These are phyloP conservation scores for Selene dorsalis DNA, from an alignment of 2,797 vertebrate genomes.

Conservation along the genomic window DNA sequence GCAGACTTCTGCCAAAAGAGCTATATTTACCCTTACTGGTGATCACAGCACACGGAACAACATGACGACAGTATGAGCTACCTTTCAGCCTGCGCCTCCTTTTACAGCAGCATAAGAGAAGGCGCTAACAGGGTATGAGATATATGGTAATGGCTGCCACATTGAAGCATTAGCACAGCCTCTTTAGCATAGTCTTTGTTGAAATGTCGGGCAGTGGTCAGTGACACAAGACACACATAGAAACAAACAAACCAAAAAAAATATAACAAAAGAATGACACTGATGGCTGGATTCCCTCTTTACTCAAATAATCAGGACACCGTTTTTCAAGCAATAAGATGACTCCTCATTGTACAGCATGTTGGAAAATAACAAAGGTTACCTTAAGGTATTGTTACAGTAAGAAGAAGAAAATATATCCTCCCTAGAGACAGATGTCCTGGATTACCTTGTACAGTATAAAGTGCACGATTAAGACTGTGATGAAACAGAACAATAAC, in stretches of 20 bases:
- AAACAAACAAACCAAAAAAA: slow-evolving; percentile 1
- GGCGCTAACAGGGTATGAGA: slow-evolving; percentile 50
- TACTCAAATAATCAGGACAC: slow-evolving; percentile 6
- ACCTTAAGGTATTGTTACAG: slow-evolving; percentile 3
- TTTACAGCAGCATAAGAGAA: slow-evolving; percentile 31
- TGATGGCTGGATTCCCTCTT: background rate
- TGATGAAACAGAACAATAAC: slow-evolving; percentile 40
- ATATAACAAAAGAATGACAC: background rate
- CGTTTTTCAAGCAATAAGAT: slow-evolving; percentile 6
- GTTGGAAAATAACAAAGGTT: slow-evolving; percentile 13
- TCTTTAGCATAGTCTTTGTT: slow-evolving; percentile 60
- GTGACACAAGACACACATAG: slow-evolving; percentile 6
- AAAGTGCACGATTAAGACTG: slow-evolving; percentile 33
- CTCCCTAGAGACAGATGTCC: slow-evolving; percentile 34
- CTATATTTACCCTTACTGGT: slow-evolving; percentile 75
- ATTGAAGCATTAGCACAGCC: slow-evolving; percentile 50
- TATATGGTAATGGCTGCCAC: slow-evolving; percentile 61
- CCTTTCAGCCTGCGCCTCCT: slow-evolving; percentile 47
- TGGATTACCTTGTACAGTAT: slow-evolving; percentile 6
- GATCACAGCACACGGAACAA: slow-evolving; percentile 69
- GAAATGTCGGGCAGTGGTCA: slow-evolving; percentile 34
- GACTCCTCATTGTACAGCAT: slow-evolving; percentile 19
- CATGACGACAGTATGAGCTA: slow-evolving; percentile 59
- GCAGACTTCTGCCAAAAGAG: slow-evolving; percentile 70
- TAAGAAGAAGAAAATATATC: slow-evolving; percentile 7